A percentile compares a stretch with the other conserved stretches of the same genome.
Evolutionary conservation across 2,113 vertebrate genomes (phyloP).

Genomic region (Gnathonemus longibarbis): DNA sequence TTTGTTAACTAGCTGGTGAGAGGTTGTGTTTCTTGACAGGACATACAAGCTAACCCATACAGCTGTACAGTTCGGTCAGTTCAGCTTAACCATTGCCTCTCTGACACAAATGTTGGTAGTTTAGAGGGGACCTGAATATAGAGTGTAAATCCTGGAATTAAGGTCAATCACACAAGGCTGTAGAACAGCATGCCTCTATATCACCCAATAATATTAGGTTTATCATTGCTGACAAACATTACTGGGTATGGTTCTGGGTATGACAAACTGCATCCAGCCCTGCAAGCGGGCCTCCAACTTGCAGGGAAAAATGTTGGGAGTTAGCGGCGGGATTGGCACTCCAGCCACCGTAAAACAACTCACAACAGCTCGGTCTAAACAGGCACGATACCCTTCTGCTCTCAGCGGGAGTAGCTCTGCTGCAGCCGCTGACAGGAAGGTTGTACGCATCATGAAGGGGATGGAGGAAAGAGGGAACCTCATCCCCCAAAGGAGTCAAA

Average conservation of each 20-base stretch:
- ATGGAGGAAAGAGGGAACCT: too few species aligned
- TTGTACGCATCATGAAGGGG: too few species aligned
- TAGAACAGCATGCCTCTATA: neutral
- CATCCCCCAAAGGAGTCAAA: too few species aligned
- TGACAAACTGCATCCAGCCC: too few species aligned
- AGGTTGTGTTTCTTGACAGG: conserved; percentile 46
- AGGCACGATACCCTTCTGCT: too few species aligned
- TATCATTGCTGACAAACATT: neutral
- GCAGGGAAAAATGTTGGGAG: too few species aligned
- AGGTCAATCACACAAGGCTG: neutral
- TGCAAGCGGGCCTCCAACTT: too few species aligned
- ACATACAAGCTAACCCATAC: conserved; percentile 50
- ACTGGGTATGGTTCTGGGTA: neutral
- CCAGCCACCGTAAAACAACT: too few species aligned
- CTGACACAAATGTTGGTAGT: neutral
- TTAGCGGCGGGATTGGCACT: too few species aligned
- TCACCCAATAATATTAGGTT: neutral
- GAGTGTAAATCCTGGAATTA: neutral
- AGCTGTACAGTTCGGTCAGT: conserved; percentile 15
- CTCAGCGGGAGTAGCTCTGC: too few species aligned
- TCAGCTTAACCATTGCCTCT: neutral
- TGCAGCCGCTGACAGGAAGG: too few species aligned
- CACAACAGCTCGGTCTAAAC: too few species aligned
- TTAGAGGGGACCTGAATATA: neutral
- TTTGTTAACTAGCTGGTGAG: conserved; percentile 47